Base-by-base conservation (phyloP, 2,888 invertebrate genomes). In the Stenotaenia linearis region DNA sequence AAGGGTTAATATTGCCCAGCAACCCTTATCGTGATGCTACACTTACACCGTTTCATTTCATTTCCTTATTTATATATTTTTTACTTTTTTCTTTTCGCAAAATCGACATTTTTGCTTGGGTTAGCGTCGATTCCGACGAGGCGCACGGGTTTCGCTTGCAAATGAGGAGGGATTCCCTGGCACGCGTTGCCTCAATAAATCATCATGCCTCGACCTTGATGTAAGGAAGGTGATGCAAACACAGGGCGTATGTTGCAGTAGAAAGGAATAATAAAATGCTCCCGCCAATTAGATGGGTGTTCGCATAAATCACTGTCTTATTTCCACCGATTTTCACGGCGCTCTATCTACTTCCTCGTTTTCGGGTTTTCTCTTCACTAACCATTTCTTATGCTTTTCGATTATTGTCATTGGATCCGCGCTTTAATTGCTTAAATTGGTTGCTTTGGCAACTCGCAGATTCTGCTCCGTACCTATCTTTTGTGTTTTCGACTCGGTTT, bases 221-320 rank as follows among this genome's bases (percentile, higher is more conserved):
- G 69, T 69, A 69, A 69, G 69, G 69, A 69, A 69, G 69, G 69
- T 69, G 69, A 69, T 28, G 69, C 69, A 69, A 69, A 69, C 69
- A 69, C 69, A 28, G 18, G 25, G 25, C 69, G 69, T 69, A 69
- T 69, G 69, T 69, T 45, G 69, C 69, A 69, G 28, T 69, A 28
- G 69, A 69, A 69, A 69, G 28, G 69, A 69, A 69, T 69, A 69
- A 69, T 69, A 69, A 69, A 69, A 69, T 69, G 69, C 69, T 69
- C 25, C 69, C 69, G 69, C 69, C 69, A 69, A 69, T 69, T 69
- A 69, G 25, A 69, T 28, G 25, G 61, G 25, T 28, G 69, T 69
- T 69, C 28, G 69, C 23, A 69, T 69, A 69, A 69, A 69, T 69
- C 69, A 69, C 69, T 45, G 45, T 45, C 45, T 15, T 18, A 45